Conservation (phyloP, 2,888 invertebrate species). For the Drosophila parthenogenetica region DNA sequence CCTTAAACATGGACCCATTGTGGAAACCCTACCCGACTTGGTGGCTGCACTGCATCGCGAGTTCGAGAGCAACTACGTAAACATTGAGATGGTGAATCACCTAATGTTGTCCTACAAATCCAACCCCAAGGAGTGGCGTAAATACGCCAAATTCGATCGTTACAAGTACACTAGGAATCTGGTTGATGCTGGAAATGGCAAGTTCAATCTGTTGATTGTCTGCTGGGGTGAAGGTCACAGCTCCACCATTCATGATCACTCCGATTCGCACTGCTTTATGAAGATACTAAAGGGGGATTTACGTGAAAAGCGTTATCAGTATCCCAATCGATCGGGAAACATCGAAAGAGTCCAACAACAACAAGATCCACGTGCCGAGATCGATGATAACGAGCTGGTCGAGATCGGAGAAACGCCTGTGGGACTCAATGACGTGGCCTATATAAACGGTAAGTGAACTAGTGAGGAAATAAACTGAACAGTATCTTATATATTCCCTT, state of each 20-base stretch:
- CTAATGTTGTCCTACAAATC: conserved; percentile 93
- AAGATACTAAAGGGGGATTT: conserved; percentile 94
- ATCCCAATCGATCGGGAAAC: conserved; percentile 53
- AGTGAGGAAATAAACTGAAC: no score
- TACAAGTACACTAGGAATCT: conserved; percentile 97
- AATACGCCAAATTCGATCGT: conserved; percentile 97
- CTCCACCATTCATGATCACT: conserved; percentile 98
- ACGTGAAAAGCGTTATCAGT: conserved; percentile 89
- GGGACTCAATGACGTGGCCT: conserved; percentile 92
- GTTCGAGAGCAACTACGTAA: conserved; percentile 92
- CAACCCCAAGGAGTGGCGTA: conserved; percentile 95
- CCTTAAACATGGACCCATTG: conserved; percentile 82
- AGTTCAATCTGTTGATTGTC: conserved; percentile 98
- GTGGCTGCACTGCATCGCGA: conserved; percentile 90
- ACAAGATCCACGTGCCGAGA: conserved; percentile 55
- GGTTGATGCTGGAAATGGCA: conserved; percentile 97
- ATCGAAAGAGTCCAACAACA: conserved; percentile 22
- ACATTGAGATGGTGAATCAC: conserved; percentile 95
- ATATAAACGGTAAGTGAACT: conserved; percentile 93
- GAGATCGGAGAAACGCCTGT: conserved; percentile 89
- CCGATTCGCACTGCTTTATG: conserved; percentile 98
- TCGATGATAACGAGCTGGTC: conserved; percentile 86
- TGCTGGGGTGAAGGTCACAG: conserved; percentile 99
- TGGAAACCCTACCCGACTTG: conserved; percentile 87
- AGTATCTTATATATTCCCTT: neutral